Conservation (phyloP, 2,797 vertebrate species). For the Xenentodon cancila region DNA sequence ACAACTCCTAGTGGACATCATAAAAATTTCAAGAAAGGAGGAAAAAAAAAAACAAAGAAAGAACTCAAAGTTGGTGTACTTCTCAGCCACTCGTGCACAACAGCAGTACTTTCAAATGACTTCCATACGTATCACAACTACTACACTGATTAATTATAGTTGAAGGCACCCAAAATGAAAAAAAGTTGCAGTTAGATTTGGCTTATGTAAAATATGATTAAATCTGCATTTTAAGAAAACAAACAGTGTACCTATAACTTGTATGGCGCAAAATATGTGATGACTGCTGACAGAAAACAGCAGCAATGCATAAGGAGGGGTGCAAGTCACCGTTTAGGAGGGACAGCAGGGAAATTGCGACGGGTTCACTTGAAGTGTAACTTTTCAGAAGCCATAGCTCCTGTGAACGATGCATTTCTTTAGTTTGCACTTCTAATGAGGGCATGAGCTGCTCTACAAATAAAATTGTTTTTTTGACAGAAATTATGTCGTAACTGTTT, state of each 20-base stretch:
- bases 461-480: too few species aligned
- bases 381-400: too few species aligned
- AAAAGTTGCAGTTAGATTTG: conserved; percentile 44
- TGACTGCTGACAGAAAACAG: conserved; percentile 7
- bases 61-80: conserved; percentile 36
- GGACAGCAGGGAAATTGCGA: conserved; percentile 41
- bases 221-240: conserved; percentile 4
- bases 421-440: too few species aligned
- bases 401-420: too few species aligned
- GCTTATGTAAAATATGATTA: conserved; percentile 41
- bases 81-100: conserved; percentile 47
- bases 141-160: conserved; percentile 63
- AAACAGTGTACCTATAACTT: conserved; percentile 32
- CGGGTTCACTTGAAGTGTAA: conserved; percentile 27
- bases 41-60: conserved; percentile 41
- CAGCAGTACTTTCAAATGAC: conserved; percentile 47
- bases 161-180: conserved; percentile 59
- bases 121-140: conserved; percentile 63
- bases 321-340: conserved; percentile 26
- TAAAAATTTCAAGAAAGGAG: conserved; percentile 51
- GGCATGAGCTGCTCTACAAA: too few species aligned
- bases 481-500: too few species aligned
- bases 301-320: neutral
- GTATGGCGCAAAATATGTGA: conserved; percentile 22
- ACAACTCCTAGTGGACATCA: conserved; percentile 16